These are phyloP conservation scores for Arctia plantaginis DNA, from an alignment of 2,888 invertebrate species.

Conservation along the genomic window DNA sequence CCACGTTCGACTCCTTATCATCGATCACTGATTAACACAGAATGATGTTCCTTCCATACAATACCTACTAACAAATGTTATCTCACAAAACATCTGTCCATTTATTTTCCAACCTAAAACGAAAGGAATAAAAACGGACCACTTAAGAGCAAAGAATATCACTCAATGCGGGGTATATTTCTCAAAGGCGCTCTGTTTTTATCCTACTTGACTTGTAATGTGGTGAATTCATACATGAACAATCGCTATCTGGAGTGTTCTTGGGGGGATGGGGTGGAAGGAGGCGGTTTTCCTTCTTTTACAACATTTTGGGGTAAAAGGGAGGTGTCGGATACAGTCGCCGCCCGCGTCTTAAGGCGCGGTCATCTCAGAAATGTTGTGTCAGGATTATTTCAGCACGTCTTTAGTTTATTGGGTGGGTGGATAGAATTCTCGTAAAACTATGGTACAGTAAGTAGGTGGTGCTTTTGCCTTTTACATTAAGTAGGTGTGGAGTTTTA, in stretches of 20 bases:
- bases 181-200: constrained; percentile 84
- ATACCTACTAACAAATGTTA: constrained; percentile 42
- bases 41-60: constrained; percentile 31
- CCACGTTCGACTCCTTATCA: constrained; percentile 7
- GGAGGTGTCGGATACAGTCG: constrained; percentile 53
- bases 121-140: constrained; percentile 52
- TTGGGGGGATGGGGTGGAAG: constrained; percentile 49
- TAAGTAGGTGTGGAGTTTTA: not conserved
- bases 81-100: constrained; percentile 52
- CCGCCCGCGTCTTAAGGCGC: constrained; percentile 59
- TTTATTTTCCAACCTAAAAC: constrained; percentile 52
- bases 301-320: constrained; percentile 64
- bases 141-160: constrained; percentile 71
- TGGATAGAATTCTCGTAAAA: constrained; percentile 7
- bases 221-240: constrained; percentile 91
- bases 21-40: constrained; percentile 46
- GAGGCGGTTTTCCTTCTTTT: constrained; percentile 70
- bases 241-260: constrained; percentile 81
- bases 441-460: not conserved
- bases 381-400: constrained; percentile 44
- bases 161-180: constrained; percentile 79
- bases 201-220: constrained; percentile 89
- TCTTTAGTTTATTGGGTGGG: constrained; percentile 1
- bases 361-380: constrained; percentile 50
- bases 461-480: not conserved